phyloP scores from a whole-genome alignment of 2,888 invertebrate genomes.

The Plagiodera versicolora region DNA sequence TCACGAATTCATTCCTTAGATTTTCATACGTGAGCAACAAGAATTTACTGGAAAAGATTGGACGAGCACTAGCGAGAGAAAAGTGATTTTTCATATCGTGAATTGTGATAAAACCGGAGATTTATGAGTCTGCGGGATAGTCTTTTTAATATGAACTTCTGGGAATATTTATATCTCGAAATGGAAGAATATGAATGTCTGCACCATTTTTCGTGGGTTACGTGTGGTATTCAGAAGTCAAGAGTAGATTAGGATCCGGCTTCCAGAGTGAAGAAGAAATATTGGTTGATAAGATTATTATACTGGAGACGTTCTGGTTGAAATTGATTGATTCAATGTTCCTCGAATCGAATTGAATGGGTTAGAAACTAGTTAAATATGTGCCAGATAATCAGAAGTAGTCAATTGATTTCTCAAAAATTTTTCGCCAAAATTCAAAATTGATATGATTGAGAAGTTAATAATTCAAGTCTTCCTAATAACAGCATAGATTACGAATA shows the following conservation, averaged over 20 bases:
- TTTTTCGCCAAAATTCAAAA: no score
- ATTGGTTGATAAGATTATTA: no score
- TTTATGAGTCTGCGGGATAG: conserved; percentile 28
- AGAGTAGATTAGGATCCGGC: not conserved
- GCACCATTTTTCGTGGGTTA: conserved; percentile 4
- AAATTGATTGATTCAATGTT: no score
- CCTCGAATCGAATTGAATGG: no score
- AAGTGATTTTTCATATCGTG: conserved; percentile 34
- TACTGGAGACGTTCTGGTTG: no score
- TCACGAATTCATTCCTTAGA: conserved; percentile 27
- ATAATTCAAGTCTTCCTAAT: no score
- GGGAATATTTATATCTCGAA: conserved; percentile 14
- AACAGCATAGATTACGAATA: no score
- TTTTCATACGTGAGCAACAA: conserved; percentile 30
- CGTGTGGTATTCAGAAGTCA: not conserved
- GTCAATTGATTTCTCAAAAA: no score
- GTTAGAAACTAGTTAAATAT: no score
- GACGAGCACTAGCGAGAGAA: conserved; percentile 23
- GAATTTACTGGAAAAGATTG: conserved; percentile 35
- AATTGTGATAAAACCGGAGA: conserved; percentile 34
- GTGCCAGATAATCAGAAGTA: no score
- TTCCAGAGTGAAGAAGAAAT: no score
- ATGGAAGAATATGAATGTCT: conserved; percentile 20
- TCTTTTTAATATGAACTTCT: conserved; percentile 33
- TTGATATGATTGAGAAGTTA: no score